phyloP scores from a whole-genome alignment of 1,140 invertebrate species.

The Scaptomyza hsui region DNA sequence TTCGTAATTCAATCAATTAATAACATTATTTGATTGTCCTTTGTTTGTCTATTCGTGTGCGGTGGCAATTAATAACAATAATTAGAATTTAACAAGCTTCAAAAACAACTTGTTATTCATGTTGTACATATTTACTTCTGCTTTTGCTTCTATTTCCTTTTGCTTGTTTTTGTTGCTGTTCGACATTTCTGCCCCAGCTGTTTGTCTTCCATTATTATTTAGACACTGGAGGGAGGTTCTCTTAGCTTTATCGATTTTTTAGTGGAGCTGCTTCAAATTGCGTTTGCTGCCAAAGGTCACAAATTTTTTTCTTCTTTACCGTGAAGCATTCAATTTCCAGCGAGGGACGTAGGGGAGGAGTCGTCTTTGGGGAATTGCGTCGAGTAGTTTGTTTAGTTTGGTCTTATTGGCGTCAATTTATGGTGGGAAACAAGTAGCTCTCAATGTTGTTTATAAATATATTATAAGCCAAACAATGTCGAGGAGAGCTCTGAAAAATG shows the following conservation, averaged over 20 bases:
- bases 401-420: slow-evolving; percentile 59
- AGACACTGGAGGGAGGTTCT: background rate
- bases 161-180: background rate
- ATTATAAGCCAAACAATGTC: slow-evolving; percentile 62
- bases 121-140: slow-evolving; percentile 14
- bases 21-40: slow-evolving; percentile 72
- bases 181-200: slow-evolving; percentile 41
- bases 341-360: background rate
- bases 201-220: slow-evolving; percentile 45
- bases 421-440: slow-evolving; percentile 63
- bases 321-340: slow-evolving; percentile 52
- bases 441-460: slow-evolving; percentile 64
- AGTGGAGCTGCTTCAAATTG: slow-evolving; percentile 42
- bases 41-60: slow-evolving; percentile 56
- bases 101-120: slow-evolving; percentile 38
- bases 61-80: slow-evolving; percentile 79
- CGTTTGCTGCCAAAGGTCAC: slow-evolving; percentile 61
- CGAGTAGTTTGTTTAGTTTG: slow-evolving; percentile 52
- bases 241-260: slow-evolving; percentile 34
- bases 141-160: background rate
- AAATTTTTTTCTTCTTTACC: slow-evolving; percentile 50
- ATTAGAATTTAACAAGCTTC: slow-evolving; percentile 75
- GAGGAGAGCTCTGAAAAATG: slow-evolving; percentile 58
- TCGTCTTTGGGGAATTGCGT: slow-evolving; percentile 32
- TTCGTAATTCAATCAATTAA: slow-evolving; percentile 78